Evolutionary conservation across 2,113 vertebrate genomes (phyloP).

Genomic region (Calcarius ornatus): DNA sequence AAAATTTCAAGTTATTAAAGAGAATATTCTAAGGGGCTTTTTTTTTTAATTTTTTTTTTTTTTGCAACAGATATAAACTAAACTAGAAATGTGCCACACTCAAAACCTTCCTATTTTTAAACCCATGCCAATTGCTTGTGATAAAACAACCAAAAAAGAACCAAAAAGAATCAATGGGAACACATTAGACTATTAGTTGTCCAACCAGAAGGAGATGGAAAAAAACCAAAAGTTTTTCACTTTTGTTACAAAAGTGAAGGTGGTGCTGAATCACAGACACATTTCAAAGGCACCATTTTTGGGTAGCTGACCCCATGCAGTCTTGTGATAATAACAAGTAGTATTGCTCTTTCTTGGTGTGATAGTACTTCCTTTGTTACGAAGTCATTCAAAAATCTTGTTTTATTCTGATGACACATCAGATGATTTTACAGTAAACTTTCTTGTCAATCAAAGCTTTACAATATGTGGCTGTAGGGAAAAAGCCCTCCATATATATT

Average conservation of each 20-base stretch:
- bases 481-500: not conserved
- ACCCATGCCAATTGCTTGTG: constrained; percentile 19
- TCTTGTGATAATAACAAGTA: not conserved
- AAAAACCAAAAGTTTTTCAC: no score
- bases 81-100: constrained; percentile 54
- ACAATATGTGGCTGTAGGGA: not conserved
- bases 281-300: not conserved
- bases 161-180: not conserved
- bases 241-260: not conserved
- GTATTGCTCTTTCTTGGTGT: not conserved
- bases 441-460: constrained; percentile 54
- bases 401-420: constrained; percentile 23
- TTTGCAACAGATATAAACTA: constrained; percentile 58
- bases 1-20: constrained; percentile 81
- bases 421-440: constrained; percentile 39
- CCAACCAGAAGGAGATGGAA: not conserved
- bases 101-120: constrained; percentile 53
- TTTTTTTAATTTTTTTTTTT: not conserved
- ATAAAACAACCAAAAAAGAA: constrained; percentile 57
- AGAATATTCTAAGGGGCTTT: constrained; percentile 49
- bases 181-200: not conserved
- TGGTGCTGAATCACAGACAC: not conserved
- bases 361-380: not conserved
- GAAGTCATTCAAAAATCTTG: constrained; percentile 12
- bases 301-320: not conserved